Evolutionary conservation across 2,113 vertebrate species (phyloP).

Genomic region (Trogon surrucura): DNA sequence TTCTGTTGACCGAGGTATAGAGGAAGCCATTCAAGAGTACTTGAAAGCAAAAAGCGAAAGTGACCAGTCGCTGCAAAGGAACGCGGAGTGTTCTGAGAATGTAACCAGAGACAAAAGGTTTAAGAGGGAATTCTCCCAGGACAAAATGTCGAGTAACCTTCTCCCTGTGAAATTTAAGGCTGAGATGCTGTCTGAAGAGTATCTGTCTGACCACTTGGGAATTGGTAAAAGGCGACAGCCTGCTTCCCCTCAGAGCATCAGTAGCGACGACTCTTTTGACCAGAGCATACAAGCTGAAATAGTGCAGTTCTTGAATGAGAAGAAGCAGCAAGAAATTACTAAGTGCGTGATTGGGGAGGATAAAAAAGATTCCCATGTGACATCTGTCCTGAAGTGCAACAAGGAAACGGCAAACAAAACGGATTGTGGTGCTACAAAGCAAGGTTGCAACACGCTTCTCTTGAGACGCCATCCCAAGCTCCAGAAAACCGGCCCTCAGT

Average conservation of each 20-base stretch:
- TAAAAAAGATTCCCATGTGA: neutral
- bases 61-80: neutral
- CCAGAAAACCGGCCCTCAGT: neutral
- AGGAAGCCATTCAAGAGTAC: conserved; percentile 95
- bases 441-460: conserved; percentile 44
- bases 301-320: conserved; percentile 79
- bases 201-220: conserved; percentile 6
- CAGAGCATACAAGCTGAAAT: conserved; percentile 82
- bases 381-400: conserved; percentile 53
- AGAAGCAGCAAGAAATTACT: conserved; percentile 67
- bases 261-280: conserved; percentile 83
- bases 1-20: conserved; percentile 92
- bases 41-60: conserved; percentile 84
- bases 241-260: conserved; percentile 77
- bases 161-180: conserved; percentile 28
- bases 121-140: conserved; percentile 9
- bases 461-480: conserved; percentile 58
- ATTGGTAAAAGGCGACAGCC: conserved; percentile 32
- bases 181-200: neutral
- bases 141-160: neutral
- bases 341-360: neutral
- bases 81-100: neutral
- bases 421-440: conserved; percentile 47
- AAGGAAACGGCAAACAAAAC: conserved; percentile 38
- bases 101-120: neutral